Evolutionary conservation across 2,888 invertebrate genomes (phyloP).

Genomic region (Panorpa germanica): DNA sequence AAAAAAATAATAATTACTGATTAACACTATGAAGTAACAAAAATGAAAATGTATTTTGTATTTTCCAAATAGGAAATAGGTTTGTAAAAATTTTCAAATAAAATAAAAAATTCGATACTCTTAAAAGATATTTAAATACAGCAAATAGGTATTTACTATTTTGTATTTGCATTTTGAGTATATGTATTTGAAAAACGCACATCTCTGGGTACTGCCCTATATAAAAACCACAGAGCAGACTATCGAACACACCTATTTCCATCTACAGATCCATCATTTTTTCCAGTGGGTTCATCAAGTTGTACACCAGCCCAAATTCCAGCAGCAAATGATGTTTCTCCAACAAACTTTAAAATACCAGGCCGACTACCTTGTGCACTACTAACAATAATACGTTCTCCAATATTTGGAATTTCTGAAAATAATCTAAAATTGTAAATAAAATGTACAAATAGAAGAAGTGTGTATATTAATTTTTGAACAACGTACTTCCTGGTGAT

Average conservation of each 20-base stretch:
- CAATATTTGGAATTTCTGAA: no score
- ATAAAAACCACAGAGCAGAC: no score
- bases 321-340: conserved; percentile 74
- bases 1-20: no score
- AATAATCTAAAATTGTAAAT: no score
- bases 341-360: conserved; percentile 70
- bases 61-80: background rate
- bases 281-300: conserved; percentile 81
- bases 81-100: background rate
- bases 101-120: background rate
- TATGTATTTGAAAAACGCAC: no score
- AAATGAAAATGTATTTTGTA: no score
- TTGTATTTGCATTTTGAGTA: no score
- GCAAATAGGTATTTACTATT: no score
- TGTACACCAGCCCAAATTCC: conserved; percentile 96
- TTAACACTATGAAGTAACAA: no score
- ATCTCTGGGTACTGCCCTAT: no score
- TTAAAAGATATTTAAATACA: no score
- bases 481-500: conserved; percentile 20
- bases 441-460: no score
- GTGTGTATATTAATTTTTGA: background rate
- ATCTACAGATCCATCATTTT: conserved; percentile 89
- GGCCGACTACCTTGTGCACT: conserved; percentile 76
- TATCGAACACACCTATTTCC: conserved; percentile 53
- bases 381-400: conserved; percentile 81